These are phyloP conservation scores for Morpho deidamia DNA, from an alignment of 2,888 invertebrate species.

Conservation along the genomic window DNA sequence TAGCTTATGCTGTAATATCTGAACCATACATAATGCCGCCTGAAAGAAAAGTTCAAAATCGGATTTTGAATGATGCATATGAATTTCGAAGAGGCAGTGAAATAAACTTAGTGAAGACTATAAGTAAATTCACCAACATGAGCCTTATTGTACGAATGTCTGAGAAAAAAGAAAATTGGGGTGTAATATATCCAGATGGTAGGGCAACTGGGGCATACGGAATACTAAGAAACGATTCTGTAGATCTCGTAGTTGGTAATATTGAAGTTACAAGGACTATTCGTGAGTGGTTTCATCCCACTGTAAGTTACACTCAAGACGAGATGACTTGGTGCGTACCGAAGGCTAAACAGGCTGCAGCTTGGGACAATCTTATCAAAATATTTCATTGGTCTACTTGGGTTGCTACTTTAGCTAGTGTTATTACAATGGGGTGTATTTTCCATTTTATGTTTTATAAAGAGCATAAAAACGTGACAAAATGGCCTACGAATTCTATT, in stretches of 20 bases:
- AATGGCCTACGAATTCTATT: constrained; percentile 68
- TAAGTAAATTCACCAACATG: constrained; percentile 68
- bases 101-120: constrained; percentile 66
- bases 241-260: constrained; percentile 64
- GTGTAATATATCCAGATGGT: constrained; percentile 50
- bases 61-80: constrained; percentile 50
- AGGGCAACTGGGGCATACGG: constrained; percentile 57
- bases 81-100: constrained; percentile 62
- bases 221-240: constrained; percentile 48
- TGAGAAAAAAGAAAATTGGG: constrained; percentile 59
- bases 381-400: constrained; percentile 72
- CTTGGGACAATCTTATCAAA: constrained; percentile 68
- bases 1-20: constrained; percentile 59
- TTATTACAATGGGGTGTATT: constrained; percentile 52
- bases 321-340: constrained; percentile 73
- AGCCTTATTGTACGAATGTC: constrained; percentile 57
- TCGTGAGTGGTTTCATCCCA: constrained; percentile 66
- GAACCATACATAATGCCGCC: constrained; percentile 73
- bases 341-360: constrained; percentile 56
- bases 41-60: constrained; percentile 37
- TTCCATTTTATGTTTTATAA: constrained; percentile 59
- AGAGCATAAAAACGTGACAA: constrained; percentile 51
- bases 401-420: constrained; percentile 53
- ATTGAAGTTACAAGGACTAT: constrained; percentile 65
- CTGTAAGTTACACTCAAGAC: constrained; percentile 68